Base-by-base conservation (phyloP, 2,888 invertebrate genomes). In the Callyntrura sp. region DNA sequence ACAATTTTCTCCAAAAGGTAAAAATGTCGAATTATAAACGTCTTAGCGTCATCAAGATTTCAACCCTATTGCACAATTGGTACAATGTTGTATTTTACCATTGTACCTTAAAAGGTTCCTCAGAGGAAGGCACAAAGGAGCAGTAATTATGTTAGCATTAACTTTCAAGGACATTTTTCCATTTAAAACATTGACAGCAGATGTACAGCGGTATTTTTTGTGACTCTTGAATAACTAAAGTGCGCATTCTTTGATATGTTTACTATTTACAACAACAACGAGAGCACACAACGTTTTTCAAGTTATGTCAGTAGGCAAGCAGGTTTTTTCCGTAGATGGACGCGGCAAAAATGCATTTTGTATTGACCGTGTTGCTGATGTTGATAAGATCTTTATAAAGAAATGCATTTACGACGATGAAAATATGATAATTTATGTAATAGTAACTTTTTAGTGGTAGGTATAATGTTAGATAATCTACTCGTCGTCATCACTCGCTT, bases 261-360 rank as follows among this genome's bases (percentile, higher is more conserved):
- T 28, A 35, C 65, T 35, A 68, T n/a, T 51, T 14, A 11, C n/a
- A 68, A 70, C 8, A 17, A 45, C 35, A 43, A 70, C 0, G 43
- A 5, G n/a, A n/a, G n/a, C n/a, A n/a, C n/a, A n/a, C n/a, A n/a
- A n/a, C 8, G 4, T 14, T 17, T 79, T 55, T 57, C 6, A 17
- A 17, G 73, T 79, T 23, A 11, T 48, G 35, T 23, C 45, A 45
- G 48, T 82, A 65, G 65, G 82, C 48, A 82, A 82, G 45, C 28
- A 14, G 45, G 65, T 82, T 82, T 65, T n/a, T 65, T 5, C 65
- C 65, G 6, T 62, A 81, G 1, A 81, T 60, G 79, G 35, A 62
- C 14, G 12, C 20, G 12, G 12, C 3, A 65, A 51, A 83, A 68
- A 17, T 45, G 12, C 20, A 12, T 8, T 23, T 3, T 35, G 28